These are phyloP conservation scores for Rallus crepitans DNA, from an alignment of 2,797 vertebrate genomes.

Conservation along the genomic window DNA sequence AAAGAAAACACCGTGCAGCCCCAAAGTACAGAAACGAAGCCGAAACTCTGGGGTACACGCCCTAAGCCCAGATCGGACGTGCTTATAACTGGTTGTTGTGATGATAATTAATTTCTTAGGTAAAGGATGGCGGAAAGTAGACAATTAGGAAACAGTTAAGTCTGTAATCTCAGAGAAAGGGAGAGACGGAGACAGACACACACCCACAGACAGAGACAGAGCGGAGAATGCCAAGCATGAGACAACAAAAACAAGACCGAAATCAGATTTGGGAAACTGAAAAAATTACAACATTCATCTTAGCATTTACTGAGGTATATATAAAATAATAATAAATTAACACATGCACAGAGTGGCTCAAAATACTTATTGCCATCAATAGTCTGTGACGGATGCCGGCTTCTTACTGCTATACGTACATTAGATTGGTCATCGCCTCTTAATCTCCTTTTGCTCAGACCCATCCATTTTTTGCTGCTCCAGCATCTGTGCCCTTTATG, in stretches of 20 bases:
- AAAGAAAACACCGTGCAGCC: conserved; percentile 29
- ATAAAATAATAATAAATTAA: background rate
- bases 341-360: conserved; percentile 41
- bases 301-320: conserved; percentile 36
- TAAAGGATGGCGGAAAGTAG: background rate
- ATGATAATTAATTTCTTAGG: conserved; percentile 38
- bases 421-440: conserved; percentile 67
- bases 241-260: conserved; percentile 48
- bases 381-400: conserved; percentile 42
- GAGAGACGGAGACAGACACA: conserved; percentile 22
- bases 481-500: conserved; percentile 78
- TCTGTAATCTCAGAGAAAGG: background rate
- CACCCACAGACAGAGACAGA: conserved; percentile 36
- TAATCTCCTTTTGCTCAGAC: conserved; percentile 80
- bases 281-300: conserved; percentile 28
- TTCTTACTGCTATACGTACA: conserved; percentile 62
- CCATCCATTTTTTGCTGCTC: conserved; percentile 79
- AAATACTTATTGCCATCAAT: conserved; percentile 65
- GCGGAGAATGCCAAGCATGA: conserved; percentile 20
- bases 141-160: conserved; percentile 61
- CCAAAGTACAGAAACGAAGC: conserved; percentile 18
- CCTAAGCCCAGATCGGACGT: background rate
- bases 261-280: conserved; percentile 51
- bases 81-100: background rate
- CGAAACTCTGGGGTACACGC: background rate